A percentile compares a stretch with the other conserved stretches of the same genome.
Conservation (phyloP, 2,797 vertebrate genomes). For the Eulemur rubriventer region DNA sequence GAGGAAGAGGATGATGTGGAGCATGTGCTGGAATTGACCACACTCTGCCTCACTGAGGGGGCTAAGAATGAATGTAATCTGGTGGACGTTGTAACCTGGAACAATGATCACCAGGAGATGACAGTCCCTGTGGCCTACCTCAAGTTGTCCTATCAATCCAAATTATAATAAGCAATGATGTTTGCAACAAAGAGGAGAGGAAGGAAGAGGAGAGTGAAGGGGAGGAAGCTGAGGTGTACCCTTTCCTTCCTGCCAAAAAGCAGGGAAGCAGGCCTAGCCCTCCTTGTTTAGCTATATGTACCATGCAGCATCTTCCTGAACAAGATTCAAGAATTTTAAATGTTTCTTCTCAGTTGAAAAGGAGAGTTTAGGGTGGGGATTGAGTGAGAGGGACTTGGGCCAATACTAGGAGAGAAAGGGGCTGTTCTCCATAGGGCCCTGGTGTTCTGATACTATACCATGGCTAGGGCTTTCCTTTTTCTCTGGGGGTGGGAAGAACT, state of each 20-base stretch:
- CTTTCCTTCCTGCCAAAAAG: slow-evolving; percentile 93
- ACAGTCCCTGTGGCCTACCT: neutral
- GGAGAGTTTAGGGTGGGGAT: neutral
- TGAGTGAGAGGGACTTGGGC: neutral
- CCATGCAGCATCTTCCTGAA: neutral
- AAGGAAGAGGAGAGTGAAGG: slow-evolving; percentile 51
- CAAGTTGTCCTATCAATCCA: neutral
- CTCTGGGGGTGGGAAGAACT: neutral
- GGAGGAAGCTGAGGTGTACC: slow-evolving; percentile 85
- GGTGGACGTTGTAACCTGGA: neutral
- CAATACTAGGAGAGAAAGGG: neutral
- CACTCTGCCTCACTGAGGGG: slow-evolving; percentile 52
- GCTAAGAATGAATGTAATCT: neutral
- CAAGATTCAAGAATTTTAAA: neutral
- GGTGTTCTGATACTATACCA: neutral
- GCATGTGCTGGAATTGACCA: slow-evolving; percentile 91
- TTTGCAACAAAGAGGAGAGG: slow-evolving; percentile 79
- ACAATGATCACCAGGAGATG: neutral
- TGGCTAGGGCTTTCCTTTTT: neutral
- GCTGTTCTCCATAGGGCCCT: neutral
- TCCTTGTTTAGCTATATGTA: slow-evolving; percentile 46
- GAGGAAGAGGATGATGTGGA: slow-evolving; percentile 92
- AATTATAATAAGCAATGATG: slow-evolving; percentile 80
- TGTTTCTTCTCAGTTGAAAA: neutral
- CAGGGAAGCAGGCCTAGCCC: slow-evolving; percentile 79